Conservation (phyloP, 2,113 vertebrate species). For the Bubalus kerabau region DNA sequence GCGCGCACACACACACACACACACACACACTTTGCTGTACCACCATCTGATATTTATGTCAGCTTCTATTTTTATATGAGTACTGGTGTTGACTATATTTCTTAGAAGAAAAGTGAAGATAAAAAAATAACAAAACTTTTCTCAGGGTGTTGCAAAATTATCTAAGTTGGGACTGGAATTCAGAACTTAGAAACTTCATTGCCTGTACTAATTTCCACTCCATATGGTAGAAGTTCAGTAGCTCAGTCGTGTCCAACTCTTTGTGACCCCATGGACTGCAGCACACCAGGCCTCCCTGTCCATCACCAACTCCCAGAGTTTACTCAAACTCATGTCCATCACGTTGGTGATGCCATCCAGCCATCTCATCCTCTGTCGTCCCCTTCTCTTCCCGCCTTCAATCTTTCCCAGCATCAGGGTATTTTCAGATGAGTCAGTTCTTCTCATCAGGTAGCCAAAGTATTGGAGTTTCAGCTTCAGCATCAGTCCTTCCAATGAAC, state of each 20-base stretch:
- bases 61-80: not conserved
- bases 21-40: not conserved
- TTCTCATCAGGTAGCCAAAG: not conserved
- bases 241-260: not conserved
- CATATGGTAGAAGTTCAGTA: not conserved
- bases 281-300: not conserved
- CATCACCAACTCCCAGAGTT: not conserved
- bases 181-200: not conserved
- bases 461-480: not conserved
- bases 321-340: not conserved
- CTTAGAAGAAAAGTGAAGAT: not conserved
- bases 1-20: not conserved
- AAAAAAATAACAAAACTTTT: not conserved
- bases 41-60: not conserved
- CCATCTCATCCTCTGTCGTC: not conserved
- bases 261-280: rapidly evolving
- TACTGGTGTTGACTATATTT: not conserved
- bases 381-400: not conserved
- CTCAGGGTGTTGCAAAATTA: not conserved
- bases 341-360: not conserved
- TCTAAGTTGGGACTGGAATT: not conserved
- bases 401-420: not conserved
- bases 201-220: rapidly evolving
- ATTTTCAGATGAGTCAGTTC: not conserved
- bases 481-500: not conserved